Evolutionary conservation across 1,140 invertebrate genomes (phyloP).

Genomic region (Heterodera schachtii): DNA sequence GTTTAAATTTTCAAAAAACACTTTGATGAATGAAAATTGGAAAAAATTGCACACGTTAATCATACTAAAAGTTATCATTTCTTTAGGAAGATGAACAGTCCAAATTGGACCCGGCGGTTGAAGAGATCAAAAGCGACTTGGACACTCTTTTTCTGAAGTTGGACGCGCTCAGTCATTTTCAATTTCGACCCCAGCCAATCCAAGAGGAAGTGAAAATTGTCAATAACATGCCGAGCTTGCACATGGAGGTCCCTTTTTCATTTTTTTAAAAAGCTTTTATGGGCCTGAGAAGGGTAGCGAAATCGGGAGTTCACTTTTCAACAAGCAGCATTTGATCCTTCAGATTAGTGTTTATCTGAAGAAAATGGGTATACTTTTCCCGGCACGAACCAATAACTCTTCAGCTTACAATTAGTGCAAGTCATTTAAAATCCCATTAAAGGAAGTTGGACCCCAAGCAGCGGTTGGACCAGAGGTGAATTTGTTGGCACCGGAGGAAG

Average conservation of each 20-base stretch:
- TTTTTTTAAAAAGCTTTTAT: too few relatives aligned
- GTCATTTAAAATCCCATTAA: neutral
- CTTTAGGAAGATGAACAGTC: neutral
- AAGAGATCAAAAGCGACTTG: constrained; percentile 78
- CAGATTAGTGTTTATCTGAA: too few relatives aligned
- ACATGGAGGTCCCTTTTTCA: constrained; percentile 73
- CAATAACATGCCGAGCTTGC: constrained; percentile 84
- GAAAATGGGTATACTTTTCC: too few relatives aligned
- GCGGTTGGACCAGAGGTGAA: constrained; percentile 75
- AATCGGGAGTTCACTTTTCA: too few relatives aligned
- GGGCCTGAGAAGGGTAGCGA: too few relatives aligned
- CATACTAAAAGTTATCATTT: neutral
- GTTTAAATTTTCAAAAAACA: neutral
- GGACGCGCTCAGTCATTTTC: constrained; percentile 88
- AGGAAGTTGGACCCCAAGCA: constrained; percentile 84
- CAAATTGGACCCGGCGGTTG: constrained; percentile 54
- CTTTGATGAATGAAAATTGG: too few relatives aligned
- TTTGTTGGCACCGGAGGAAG: constrained; percentile 88
- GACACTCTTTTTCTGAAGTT: constrained; percentile 80
- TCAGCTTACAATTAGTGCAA: too few relatives aligned
- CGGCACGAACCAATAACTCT: too few relatives aligned
- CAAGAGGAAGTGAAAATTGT: constrained; percentile 83
- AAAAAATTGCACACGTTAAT: too few relatives aligned
- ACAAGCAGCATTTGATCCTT: too few relatives aligned
- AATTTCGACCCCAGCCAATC: constrained; percentile 85